Base-by-base conservation (phyloP, 2,113 vertebrate species). In the Meriones unguiculatus region DNA sequence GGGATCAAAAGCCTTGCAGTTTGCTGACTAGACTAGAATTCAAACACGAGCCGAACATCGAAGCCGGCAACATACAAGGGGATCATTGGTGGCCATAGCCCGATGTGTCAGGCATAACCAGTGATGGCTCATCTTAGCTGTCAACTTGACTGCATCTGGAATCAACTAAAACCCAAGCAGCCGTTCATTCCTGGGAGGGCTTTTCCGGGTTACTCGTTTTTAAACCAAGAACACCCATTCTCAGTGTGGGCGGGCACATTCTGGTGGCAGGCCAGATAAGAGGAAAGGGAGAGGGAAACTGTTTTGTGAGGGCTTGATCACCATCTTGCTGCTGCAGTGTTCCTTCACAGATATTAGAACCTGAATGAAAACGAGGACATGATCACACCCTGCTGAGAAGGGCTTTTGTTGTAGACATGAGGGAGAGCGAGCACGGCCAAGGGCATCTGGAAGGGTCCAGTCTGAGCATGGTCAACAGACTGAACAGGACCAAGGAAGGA, bases 51-150 rank as follows among this genome's bases (percentile, higher is more conserved):
- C 22, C 38, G 20, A 22, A 12, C 46, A 14, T 15, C 38, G n/a
- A 38, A 52, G 22, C 12, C 62, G 38, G 50, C 75, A 22, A 52
- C 67, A 6, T 6, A 35, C 1, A 17, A 85, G 67, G 32, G 30
- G 14, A 76, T 30, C 59, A 18, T 28, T 4, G 32, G 78, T 0
- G 5, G 86, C 18, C 75, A 38, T 7, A 0, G n/a, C 52, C 15
- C 14, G 28, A 2, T 9, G 14, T 38, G 67, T 30, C 59, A 78
- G 50, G 17, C 77, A 80, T 41, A 7, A 50, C 46, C 50, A 77
- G 25, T 50, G 75, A 65, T 46, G 25, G n/a, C 24, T 17, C 5
- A 30, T 65, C 24, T 30, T 64, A 18, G 57, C 14, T 25, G n/a
- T 41, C n/a, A 41, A 64, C n/a, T 62, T 62, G 59, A 64, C 57